These are phyloP conservation scores for Hipparchia sbordonii DNA, from an alignment of 2,888 invertebrate genomes.

Conservation along the genomic window DNA sequence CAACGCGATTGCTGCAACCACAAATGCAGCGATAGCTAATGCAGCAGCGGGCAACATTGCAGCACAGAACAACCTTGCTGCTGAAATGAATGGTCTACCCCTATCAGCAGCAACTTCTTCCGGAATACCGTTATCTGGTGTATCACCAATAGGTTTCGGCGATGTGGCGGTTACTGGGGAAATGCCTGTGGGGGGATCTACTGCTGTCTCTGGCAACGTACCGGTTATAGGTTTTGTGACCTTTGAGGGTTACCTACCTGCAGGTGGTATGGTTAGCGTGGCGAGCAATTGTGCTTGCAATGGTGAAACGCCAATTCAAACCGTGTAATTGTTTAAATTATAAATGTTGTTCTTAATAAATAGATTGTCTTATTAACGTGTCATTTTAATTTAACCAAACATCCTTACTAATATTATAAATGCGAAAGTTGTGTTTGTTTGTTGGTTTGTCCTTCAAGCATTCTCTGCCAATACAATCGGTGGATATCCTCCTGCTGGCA, in stretches of 20 bases:
- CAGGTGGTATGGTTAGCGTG: constrained; percentile 65
- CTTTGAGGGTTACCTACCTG: constrained; percentile 69
- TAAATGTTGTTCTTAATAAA: no score
- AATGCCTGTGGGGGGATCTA: constrained; percentile 64
- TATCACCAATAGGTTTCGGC: constrained; percentile 48
- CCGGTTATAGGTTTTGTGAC: constrained; percentile 73
- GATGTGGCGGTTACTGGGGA: constrained; percentile 62
- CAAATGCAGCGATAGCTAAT: constrained; percentile 30
- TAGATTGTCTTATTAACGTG: no score
- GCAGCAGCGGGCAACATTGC: constrained; percentile 31
- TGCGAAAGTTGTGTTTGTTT: no score
- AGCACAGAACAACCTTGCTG: constrained; percentile 25
- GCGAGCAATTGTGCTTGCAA: constrained; percentile 57
- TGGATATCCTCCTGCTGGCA: no score
- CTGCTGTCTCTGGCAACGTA: constrained; percentile 62
- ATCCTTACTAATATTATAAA: no score
- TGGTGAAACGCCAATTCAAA: constrained; percentile 27
- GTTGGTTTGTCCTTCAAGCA: no score
- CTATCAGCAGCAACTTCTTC: constrained; percentile 29
- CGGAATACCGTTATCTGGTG: constrained; percentile 27
- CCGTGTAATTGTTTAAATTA: neutral
- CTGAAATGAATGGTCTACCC: constrained; percentile 3
- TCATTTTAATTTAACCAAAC: no score
- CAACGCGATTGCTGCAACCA: constrained; percentile 23
- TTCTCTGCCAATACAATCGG: constrained; percentile 21